Evolutionary conservation across 2,113 vertebrate species (phyloP), one percentile per base, ranked within the genome.

Genomic region (Thalassarche chlororhynchos): DNA sequence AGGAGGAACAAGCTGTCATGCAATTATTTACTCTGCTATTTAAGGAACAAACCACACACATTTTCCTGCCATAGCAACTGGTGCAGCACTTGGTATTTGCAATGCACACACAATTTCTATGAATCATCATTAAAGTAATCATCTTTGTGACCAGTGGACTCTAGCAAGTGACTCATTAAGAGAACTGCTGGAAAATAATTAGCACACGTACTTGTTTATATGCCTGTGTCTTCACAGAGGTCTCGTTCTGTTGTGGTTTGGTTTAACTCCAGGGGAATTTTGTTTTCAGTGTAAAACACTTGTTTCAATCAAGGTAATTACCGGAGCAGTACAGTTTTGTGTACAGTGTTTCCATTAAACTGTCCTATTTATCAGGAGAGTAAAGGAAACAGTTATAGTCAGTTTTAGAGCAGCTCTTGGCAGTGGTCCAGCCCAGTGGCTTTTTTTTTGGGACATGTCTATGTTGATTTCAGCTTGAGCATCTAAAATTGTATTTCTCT

Each of bases 261-360:
- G 70, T 96, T 96, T 95, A 95, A 85, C 79, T 96, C 84, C 87
- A 81, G 38, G 87, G 94, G 90, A 91, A 94, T 96, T 95, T 69
- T 96, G 81, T 79, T 95, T 93, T 95, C 87, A 84, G 78, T 68
- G 83, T 86, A 87, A 84, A 94, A 70, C 89, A 92, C 95, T 97
- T 96, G 95, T 95, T 94, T 96, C 84, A 95, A 93, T 97, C 89
- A 95, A 91, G 75, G 71, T 96, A 97, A 97, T 97, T 95, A 97
- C 91, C 91, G 95, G 88, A 95, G 82, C 82, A 74, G 55, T 70
- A 68, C 78, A 90, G 82, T 95, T 96, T 94, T 96, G 94, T 90
- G 87, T 90, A 68, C 76, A 90, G 76, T 78, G 90, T n/a, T 94
- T 89, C 90, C 82, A 85, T 86, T 93, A 96, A 96, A 93, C 51